Base-by-base conservation (phyloP, 2,888 invertebrate species). In the Suillia variegata region DNA sequence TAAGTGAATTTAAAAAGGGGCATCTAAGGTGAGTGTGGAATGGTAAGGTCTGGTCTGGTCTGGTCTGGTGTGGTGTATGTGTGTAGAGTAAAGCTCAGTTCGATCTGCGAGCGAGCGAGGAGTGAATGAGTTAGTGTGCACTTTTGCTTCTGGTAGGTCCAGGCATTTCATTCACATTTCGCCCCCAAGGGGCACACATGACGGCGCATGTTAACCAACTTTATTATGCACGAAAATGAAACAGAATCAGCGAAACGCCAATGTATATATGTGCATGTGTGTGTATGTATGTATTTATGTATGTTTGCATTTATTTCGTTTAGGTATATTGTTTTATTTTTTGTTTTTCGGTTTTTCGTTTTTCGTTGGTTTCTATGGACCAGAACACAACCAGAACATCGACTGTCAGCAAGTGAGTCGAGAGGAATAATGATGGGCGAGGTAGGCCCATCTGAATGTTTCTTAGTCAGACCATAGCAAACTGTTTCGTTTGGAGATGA, bases 211-310 rank as follows among this genome's bases (percentile, higher is more conserved):
- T 68, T 66, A 67, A 64, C 66, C 59, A 66, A 67, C 64, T 69
- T 74, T 71, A 73, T 77, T 74, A 70, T 74, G 69, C 69, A 74
- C 70, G 65, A 69, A 71, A 67, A 67, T 65, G 59, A 69, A 71
- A 62, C 66, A 65, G 64, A 69, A 66, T 45, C 45, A 45, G 45
- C 45, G 45, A 45, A 45, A 45, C 5, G 45, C 45, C 45, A 38
- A 38, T 38, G 38, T 38, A n/a, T 38, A n/a, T 31, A 8, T n/a
- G n/a, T n/a, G n/a, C n/a, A n/a, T n/a, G n/a, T n/a, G n/a, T n/a
- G n/a, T n/a, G n/a, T n/a, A n/a, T n/a, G n/a, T n/a, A n/a, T n/a
- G n/a, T n/a, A n/a, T n/a, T n/a, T 8, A n/a, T 38, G 13, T 38
- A n/a, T 38, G 38, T 38, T 6, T 38, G 8, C 38, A 38, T 10